Evolutionary conservation across 2,113 vertebrate species (phyloP).

Genomic region (Pollimyrus isidori): DNA sequence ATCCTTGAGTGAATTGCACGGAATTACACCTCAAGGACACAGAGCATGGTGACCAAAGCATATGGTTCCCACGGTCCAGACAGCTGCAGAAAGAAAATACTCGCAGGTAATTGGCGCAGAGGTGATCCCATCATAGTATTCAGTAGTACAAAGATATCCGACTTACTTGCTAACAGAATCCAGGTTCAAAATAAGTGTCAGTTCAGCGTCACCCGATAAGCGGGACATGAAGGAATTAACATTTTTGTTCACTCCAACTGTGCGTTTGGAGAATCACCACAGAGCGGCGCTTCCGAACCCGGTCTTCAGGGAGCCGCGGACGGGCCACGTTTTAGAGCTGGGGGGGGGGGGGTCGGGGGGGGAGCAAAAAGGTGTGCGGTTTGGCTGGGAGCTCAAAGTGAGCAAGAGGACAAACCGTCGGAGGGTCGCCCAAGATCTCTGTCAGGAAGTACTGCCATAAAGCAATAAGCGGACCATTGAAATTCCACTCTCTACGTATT

Average conservation of each 20-base stretch:
- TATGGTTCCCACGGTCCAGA: not conserved
- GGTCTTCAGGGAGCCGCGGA: not conserved
- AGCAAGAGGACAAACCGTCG: not conserved
- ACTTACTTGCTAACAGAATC: not conserved
- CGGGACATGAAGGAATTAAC: not conserved
- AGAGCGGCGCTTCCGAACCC: not conserved
- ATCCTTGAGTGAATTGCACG: not conserved
- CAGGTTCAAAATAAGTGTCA: not conserved
- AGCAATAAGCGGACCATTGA: not conserved
- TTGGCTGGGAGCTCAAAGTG: not conserved
- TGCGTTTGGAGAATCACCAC: not conserved
- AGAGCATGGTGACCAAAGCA: not conserved
- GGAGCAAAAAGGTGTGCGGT: not conserved
- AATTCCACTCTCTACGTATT: not conserved
- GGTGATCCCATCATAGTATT: not conserved
- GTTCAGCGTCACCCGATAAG: not conserved
- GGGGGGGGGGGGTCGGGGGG: not conserved
- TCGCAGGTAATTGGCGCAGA: not conserved
- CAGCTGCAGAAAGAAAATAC: constrained; percentile 10
- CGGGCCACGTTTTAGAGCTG: not conserved
- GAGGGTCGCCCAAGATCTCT: not conserved
- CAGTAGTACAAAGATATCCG: not conserved
- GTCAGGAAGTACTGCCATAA: not conserved
- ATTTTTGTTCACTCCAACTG: not conserved
- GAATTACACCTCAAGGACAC: not conserved